phyloP scores from a whole-genome alignment of 64 coral and sea anemone species.

The Montipora cactus region DNA sequence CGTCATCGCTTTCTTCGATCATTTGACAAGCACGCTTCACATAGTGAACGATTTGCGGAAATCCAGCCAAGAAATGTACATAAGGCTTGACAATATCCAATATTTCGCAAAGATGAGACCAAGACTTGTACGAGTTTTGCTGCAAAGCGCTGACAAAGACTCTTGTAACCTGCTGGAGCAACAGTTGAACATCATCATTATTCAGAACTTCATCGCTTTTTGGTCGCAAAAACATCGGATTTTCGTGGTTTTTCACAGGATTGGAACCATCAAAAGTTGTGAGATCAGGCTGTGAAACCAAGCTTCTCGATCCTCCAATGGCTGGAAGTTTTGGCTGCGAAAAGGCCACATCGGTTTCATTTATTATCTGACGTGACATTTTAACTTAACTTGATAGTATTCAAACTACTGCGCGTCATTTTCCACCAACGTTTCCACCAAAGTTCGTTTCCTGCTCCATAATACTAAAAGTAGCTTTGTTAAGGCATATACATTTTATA shows the following conservation, averaged over 20 bases:
- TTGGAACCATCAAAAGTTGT: constrained; percentile 12
- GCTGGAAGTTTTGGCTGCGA: constrained; percentile 84
- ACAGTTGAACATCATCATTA: constrained; percentile 53
- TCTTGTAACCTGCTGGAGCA: constrained; percentile 74
- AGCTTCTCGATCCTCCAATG: constrained; percentile 71
- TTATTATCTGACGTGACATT: constrained; percentile 47
- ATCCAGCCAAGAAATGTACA: constrained; percentile 57
- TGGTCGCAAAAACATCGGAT: not conserved
- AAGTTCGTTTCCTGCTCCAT: not conserved
- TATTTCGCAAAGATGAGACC: constrained; percentile 86
- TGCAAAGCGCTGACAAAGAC: constrained; percentile 84
- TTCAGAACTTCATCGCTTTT: constrained; percentile 37
- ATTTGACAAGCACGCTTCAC: constrained; percentile 73
- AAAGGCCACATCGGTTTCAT: constrained; percentile 41
- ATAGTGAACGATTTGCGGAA: constrained; percentile 88
- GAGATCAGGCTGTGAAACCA: constrained; percentile 57
- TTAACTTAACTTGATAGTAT: not conserved
- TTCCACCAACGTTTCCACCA: not conserved
- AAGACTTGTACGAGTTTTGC: constrained; percentile 65
- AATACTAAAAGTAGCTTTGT: not conserved
- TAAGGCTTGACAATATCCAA: constrained; percentile 86
- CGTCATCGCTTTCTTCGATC: constrained; percentile 33
- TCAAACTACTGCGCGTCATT: not conserved
- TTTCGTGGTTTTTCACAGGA: constrained; percentile 38
- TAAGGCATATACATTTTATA: not conserved